Evolutionary conservation across 2,888 invertebrate species (phyloP), one percentile per base, ranked within the genome.

Genomic region (Parochlus steinenii): DNA sequence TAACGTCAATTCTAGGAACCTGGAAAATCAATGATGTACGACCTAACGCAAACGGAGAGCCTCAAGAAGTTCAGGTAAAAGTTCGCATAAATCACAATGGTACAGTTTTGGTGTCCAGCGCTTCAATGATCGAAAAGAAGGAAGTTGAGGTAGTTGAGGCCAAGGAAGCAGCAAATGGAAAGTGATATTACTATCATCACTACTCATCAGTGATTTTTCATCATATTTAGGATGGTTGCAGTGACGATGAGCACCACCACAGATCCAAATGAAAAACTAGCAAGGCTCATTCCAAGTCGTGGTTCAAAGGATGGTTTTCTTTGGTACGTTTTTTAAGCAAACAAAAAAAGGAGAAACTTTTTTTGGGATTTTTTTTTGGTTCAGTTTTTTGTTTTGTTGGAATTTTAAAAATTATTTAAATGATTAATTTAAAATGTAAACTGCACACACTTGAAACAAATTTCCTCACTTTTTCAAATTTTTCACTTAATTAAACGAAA

Each of bases 21-120:
- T 87, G 81, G 71, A 62, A 69, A 31, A 73, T 89, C 40, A 75
- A 74, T 49, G 82, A 86, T 50, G 72, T 97, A 5, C 77, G 78
- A 46, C 85, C 95, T 4, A 81, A 77, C 18, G 59, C 80, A 1
- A 85, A 85, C 42, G 92, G 92, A 19, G 89, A 89, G 49, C 74
- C 80, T n/a, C 81, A 87, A 43, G 95, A 92, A 59, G 80, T 97
- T 2, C 95, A 95, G 62, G 79, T 98, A 4, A 97, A 95, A 64
- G 87, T 90, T 5, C 72, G 93, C 46, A 70, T 98, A 36, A 93
- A 95, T 63, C 68, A 83, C 32, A 82, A 98, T 56, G 97, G 98
- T 33, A 77, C 95, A 41, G 77, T 98, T 51, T 71, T 74, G 8
- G 74, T 97, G 16, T 74, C 80, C 8, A 81, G 81, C 35, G 97